phyloP scores from a whole-genome alignment of 1,140 invertebrate species.

The Radopholus similis region DNA sequence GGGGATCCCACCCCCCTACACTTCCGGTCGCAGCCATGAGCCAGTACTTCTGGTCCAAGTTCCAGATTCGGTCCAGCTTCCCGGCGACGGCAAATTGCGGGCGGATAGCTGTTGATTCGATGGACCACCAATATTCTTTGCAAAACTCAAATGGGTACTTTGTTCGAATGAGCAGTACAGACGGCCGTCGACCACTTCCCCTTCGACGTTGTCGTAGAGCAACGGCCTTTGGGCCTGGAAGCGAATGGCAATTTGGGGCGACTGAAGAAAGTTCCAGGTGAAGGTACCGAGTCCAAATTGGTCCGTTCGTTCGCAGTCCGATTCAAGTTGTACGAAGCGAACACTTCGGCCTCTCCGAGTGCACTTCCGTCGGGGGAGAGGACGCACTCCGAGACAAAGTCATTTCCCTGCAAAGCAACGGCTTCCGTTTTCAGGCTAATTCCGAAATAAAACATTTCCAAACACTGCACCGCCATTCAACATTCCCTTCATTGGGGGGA shows the following conservation, averaged over 20 bases:
- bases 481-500: background rate
- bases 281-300: background rate
- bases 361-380: background rate
- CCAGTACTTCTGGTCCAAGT: background rate
- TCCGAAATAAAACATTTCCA: background rate
- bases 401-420: background rate
- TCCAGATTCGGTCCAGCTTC: background rate
- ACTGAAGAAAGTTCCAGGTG: background rate
- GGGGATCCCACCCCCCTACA: no score
- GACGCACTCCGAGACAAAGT: background rate
- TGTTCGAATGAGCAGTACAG: background rate
- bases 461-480: no score
- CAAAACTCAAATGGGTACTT: background rate
- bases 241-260: background rate
- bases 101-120: background rate
- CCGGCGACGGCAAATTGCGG: conserved; percentile 1
- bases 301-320: background rate
- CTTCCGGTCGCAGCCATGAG: background rate
- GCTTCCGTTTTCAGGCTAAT: background rate
- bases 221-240: background rate
- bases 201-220: background rate
- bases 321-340: background rate
- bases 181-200: background rate
- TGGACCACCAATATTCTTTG: background rate
- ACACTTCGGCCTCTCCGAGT: background rate